These are phyloP conservation scores for Stichodactyla helianthus DNA, from an alignment of 64 coral and sea anemone genomes.

Conservation along the genomic window DNA sequence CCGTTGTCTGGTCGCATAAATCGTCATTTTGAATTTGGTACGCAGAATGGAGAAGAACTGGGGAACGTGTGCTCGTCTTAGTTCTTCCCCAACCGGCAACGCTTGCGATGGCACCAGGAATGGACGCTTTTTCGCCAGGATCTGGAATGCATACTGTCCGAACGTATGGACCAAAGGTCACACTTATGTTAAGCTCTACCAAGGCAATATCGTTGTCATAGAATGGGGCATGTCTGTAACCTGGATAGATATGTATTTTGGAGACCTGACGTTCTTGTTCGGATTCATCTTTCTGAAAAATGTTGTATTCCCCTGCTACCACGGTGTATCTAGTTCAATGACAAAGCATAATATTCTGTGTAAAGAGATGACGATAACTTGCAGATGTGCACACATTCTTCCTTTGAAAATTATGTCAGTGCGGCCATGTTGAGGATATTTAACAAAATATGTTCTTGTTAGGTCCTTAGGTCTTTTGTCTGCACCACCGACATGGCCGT, in stretches of 20 bases:
- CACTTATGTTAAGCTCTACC: slow-evolving; percentile 37
- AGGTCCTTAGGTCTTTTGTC: no score
- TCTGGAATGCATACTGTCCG: slow-evolving; percentile 56
- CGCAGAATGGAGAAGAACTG: background rate
- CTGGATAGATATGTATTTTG: slow-evolving; percentile 23
- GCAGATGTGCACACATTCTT: no score
- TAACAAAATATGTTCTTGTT: no score
- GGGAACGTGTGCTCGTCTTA: background rate
- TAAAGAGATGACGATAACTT: no score
- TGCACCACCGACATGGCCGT: no score
- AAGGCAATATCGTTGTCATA: slow-evolving; percentile 58
- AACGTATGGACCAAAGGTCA: slow-evolving; percentile 27
- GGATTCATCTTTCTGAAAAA: slow-evolving; percentile 3
- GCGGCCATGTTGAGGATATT: no score
- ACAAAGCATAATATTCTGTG: no score
- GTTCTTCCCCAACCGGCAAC: slow-evolving; percentile 67
- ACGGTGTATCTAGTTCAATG: slow-evolving; percentile 29
- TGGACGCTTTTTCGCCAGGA: background rate
- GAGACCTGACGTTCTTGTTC: slow-evolving; percentile 7
- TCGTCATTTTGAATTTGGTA: slow-evolving; percentile 21
- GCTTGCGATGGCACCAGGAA: slow-evolving; percentile 17
- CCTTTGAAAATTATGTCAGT: no score
- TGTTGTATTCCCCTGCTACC: slow-evolving; percentile 33
- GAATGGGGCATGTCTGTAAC: background rate
- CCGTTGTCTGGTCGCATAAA: slow-evolving; percentile 11